phyloP scores from a whole-genome alignment of 1,140 invertebrate species.

The Octopus sinensis region DNA sequence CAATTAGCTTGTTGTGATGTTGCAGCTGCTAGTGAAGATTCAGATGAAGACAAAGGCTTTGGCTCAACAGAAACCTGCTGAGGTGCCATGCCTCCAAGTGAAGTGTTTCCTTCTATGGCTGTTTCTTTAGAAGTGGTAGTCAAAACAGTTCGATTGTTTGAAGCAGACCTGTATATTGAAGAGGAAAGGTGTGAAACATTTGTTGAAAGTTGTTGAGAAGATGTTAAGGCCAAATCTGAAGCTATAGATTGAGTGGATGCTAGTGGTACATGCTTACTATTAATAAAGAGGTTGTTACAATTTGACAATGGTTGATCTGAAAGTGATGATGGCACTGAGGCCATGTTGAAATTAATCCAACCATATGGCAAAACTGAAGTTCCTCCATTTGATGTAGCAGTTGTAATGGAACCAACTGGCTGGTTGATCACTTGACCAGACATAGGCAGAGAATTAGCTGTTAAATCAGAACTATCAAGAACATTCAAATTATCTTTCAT shows the following conservation, averaged over 20 bases:
- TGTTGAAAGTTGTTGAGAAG: background rate
- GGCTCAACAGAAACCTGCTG: background rate
- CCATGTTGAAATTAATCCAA: constrained; percentile 4
- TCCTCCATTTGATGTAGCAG: background rate
- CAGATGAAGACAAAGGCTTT: background rate
- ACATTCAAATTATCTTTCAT: constrained; percentile 13
- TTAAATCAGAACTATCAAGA: background rate
- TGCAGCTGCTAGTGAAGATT: background rate
- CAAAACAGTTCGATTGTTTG: background rate
- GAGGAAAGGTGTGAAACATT: background rate
- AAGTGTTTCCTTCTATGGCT: background rate
- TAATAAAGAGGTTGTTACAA: background rate
- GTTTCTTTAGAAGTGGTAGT: background rate
- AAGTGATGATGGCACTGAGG: background rate
- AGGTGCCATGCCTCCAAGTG: background rate
- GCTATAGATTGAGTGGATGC: background rate
- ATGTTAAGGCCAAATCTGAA: background rate
- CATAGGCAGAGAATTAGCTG: background rate
- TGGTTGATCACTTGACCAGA: background rate
- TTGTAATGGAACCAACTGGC: background rate
- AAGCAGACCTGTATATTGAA: background rate
- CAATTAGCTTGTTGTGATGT: background rate
- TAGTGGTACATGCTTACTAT: background rate
- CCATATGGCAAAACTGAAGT: background rate
- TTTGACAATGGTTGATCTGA: background rate